Conservation (phyloP, 2,888 invertebrate species). For the Pilophorus perplexus region DNA sequence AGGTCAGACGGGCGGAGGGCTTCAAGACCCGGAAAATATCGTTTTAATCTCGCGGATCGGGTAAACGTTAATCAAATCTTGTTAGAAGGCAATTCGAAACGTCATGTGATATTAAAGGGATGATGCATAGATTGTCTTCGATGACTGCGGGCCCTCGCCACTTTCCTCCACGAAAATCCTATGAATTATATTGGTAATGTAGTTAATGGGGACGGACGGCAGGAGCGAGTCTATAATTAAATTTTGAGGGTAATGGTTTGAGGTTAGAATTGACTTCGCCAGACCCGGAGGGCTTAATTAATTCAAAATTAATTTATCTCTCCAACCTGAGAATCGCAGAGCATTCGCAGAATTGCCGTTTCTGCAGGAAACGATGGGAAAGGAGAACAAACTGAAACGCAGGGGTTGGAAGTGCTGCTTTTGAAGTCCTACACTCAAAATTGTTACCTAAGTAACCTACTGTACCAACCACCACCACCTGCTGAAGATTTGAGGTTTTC, state of each 20-base stretch:
- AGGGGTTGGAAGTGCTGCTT: not conserved
- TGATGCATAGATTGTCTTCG: slow-evolving; percentile 11
- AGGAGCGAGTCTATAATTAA: slow-evolving; percentile 25
- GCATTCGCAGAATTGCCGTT: slow-evolving; percentile 17
- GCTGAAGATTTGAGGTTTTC: too few species aligned
- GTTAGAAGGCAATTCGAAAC: not conserved
- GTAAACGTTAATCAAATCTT: slow-evolving; percentile 1
- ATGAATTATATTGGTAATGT: slow-evolving; percentile 25
- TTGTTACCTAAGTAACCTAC: too few species aligned
- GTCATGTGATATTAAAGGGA: slow-evolving; percentile 11
- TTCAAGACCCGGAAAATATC: too few species aligned
- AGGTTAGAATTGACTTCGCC: slow-evolving; percentile 24
- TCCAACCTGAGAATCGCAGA: slow-evolving; percentile 24
- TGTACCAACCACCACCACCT: too few species aligned
- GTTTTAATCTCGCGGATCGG: not conserved
- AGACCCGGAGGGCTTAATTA: slow-evolving; percentile 28
- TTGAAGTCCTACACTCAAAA: too few species aligned
- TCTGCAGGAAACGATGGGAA: too few species aligned
- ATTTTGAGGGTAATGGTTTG: slow-evolving; percentile 34
- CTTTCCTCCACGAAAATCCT: not conserved
- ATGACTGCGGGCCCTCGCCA: not conserved
- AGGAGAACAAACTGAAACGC: not conserved
- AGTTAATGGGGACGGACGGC: slow-evolving; percentile 13
- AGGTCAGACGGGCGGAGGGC: too few species aligned
- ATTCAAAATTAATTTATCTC: slow-evolving; percentile 36